These are phyloP conservation scores for Mixornis gularis DNA, from an alignment of 2,113 vertebrate species.

Conservation along the genomic window DNA sequence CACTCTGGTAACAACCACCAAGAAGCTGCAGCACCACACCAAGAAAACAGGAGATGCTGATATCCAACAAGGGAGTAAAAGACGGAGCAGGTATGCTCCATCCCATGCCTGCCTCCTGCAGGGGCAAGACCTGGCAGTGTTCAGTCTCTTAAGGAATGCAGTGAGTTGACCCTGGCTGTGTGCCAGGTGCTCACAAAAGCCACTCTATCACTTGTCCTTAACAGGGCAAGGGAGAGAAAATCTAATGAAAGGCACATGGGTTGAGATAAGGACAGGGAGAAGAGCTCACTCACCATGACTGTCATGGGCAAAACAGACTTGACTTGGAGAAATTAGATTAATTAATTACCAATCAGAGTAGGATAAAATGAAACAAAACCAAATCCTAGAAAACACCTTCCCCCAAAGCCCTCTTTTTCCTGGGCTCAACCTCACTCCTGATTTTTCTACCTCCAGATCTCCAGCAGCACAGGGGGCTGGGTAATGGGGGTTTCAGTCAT, in stretches of 20 bases:
- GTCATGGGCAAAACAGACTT: neutral
- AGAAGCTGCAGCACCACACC: neutral
- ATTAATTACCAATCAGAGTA: neutral
- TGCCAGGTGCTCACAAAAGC: neutral
- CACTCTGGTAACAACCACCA: fast-evolving
- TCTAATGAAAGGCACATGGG: neutral
- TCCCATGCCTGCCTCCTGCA: neutral
- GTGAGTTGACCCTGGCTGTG: neutral
- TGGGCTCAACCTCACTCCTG: neutral
- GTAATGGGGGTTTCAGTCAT: neutral
- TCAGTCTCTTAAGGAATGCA: neutral
- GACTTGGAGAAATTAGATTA: neutral
- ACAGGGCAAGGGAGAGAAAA: neutral
- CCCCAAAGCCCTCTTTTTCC: neutral
- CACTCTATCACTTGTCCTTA: neutral
- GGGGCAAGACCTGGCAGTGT: neutral
- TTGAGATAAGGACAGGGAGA: neutral
- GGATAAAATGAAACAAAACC: neutral
- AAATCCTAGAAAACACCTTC: neutral
- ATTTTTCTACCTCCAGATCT: neutral
- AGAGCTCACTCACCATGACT: neutral
- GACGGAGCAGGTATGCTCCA: fast-evolving
- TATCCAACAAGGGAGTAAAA: neutral
- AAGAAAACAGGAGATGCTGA: neutral
- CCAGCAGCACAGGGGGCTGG: neutral